A percentile compares a stretch with the other conserved stretches of the same genome.
Evolutionary conservation across 1,140 invertebrate genomes (phyloP).

Genomic region (Monochamus saltuarius): DNA sequence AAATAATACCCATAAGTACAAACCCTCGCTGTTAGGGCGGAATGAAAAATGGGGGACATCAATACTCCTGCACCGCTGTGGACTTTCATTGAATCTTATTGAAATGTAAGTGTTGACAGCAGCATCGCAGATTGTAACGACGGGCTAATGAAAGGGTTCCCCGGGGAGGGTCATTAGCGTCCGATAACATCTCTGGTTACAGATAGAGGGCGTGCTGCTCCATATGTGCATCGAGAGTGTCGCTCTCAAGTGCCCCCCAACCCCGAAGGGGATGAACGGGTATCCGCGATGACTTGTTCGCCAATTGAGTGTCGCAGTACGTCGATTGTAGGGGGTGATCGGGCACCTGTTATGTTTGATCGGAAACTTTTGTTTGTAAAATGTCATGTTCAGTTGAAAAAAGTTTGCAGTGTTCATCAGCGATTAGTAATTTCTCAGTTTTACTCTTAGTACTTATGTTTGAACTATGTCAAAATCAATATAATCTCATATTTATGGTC

Average conservation of each 20-base stretch:
- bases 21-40: slow-evolving; percentile 5
- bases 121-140: slow-evolving; percentile 43
- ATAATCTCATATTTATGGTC: too few species aligned
- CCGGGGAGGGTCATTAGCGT: slow-evolving; percentile 46
- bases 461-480: too few species aligned
- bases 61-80: slow-evolving; percentile 26
- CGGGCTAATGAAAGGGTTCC: slow-evolving; percentile 46
- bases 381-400: too few species aligned
- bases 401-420: too few species aligned
- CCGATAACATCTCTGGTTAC: slow-evolving; percentile 50
- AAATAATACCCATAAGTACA: slow-evolving; percentile 13
- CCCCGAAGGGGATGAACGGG: slow-evolving; percentile 5
- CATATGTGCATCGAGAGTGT: slow-evolving; percentile 45
- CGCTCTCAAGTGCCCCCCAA: slow-evolving; percentile 40
- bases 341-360: slow-evolving; percentile 39
- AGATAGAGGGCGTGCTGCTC: slow-evolving; percentile 38
- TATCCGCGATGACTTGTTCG: slow-evolving; percentile 20
- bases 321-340: slow-evolving; percentile 19
- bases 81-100: slow-evolving; percentile 47
- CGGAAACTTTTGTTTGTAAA: too few species aligned
- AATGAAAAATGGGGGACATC: slow-evolving; percentile 23
- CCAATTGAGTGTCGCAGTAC: slow-evolving; percentile 25
- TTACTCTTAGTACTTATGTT: too few species aligned
- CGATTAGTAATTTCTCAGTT: too few species aligned
- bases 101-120: slow-evolving; percentile 48